Evolutionary conservation across 2,888 invertebrate genomes (phyloP).

Genomic region (Rhagophthalmus giganteus): DNA sequence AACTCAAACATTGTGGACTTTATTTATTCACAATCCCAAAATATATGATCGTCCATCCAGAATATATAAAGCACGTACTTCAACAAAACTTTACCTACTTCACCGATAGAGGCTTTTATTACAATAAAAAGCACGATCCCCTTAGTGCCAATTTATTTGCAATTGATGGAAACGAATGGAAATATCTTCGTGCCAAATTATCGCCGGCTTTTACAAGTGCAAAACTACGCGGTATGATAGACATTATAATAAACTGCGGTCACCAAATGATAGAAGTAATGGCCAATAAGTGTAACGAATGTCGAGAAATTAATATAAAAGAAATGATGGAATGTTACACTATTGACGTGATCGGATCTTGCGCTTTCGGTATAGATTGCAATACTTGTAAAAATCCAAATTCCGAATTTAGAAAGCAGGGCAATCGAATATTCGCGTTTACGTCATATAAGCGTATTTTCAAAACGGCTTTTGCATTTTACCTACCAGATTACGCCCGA

Average conservation of each 20-base stretch:
- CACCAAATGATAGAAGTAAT: conserved; percentile 58
- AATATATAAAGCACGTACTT: conserved; percentile 51
- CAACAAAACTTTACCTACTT: conserved; percentile 63
- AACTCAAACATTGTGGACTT: conserved; percentile 41
- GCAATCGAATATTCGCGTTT: conserved; percentile 38
- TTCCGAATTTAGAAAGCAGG: conserved; percentile 44
- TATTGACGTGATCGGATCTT: conserved; percentile 63
- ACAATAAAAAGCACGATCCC: conserved; percentile 55
- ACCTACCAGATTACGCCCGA: not conserved
- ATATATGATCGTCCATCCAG: conserved; percentile 25
- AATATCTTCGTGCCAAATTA: conserved; percentile 61
- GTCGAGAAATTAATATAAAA: conserved; percentile 44
- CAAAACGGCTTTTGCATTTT: conserved; percentile 5
- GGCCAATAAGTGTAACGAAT: conserved; percentile 45
- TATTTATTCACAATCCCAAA: conserved; percentile 48
- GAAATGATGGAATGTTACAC: conserved; percentile 61
- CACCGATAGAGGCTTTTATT: conserved; percentile 58
- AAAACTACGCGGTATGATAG: conserved; percentile 68
- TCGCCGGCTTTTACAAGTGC: conserved; percentile 56
- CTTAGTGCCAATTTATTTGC: conserved; percentile 61
- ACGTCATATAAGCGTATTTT: conserved; percentile 29
- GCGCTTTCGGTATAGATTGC: conserved; percentile 63
- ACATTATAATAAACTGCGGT: conserved; percentile 60
- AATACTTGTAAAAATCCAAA: conserved; percentile 57
- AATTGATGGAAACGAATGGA: conserved; percentile 62